A percentile compares a stretch with the other conserved stretches of the same genome.
These are phyloP conservation scores for Antechinus stuartii DNA, from an alignment of 2,113 vertebrate genomes.

Conservation along the genomic window DNA sequence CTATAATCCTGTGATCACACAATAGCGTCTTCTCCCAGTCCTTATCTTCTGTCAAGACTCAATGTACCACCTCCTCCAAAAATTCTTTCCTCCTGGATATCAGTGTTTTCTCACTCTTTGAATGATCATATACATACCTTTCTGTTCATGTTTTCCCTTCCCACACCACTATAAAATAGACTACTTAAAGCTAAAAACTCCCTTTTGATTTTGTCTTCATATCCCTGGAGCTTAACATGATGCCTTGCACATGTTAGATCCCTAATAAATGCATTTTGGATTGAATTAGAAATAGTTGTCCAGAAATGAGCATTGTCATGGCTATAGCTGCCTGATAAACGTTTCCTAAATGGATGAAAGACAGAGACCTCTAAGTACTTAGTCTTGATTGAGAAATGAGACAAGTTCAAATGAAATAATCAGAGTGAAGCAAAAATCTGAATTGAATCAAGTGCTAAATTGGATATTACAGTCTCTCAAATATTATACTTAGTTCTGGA, in stretches of 20 bases:
- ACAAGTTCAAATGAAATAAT: constrained; percentile 5
- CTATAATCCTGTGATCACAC: neutral
- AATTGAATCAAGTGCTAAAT: neutral
- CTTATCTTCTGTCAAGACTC: neutral
- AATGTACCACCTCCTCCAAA: neutral
- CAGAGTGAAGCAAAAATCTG: neutral
- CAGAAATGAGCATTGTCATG: neutral
- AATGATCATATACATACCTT: neutral
- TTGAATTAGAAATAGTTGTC: neutral
- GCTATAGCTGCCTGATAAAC: neutral
- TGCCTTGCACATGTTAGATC: neutral
- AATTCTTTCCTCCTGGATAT: neutral
- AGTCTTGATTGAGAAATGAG: neutral
- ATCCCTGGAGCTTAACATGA: neutral
- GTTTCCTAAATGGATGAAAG: neutral
- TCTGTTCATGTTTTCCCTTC: neutral
- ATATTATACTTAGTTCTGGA: neutral
- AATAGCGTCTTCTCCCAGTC: neutral
- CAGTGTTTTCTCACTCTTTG: neutral
- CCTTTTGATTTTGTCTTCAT: neutral
- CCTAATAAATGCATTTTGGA: neutral
- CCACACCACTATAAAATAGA: neutral
- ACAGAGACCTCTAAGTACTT: neutral
- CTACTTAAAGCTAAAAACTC: neutral
- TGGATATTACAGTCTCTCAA: neutral